A percentile compares a stretch with the other conserved stretches of the same genome.
These are phyloP conservation scores for Melanerpes formicivorus DNA, from an alignment of 2,113 vertebrate genomes.

Conservation along the genomic window DNA sequence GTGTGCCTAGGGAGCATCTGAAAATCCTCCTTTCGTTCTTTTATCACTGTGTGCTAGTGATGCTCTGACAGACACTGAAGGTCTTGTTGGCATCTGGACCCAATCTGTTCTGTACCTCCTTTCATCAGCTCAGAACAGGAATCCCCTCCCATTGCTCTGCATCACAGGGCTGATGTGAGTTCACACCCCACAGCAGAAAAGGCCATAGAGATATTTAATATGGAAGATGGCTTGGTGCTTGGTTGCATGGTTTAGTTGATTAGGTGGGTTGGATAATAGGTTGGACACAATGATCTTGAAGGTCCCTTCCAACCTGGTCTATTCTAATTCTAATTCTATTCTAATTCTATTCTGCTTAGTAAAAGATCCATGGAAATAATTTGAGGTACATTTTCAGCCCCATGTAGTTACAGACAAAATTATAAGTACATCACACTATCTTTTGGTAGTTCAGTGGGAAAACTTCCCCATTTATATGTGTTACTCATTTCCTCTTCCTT, in stretches of 20 bases:
- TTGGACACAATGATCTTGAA: too few relatives aligned
- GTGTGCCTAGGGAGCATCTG: fast-evolving
- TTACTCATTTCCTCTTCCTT: constrained; percentile 68
- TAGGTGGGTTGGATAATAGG: too few relatives aligned
- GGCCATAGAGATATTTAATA: fast-evolving
- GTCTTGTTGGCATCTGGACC: neutral
- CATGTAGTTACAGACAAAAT: neutral
- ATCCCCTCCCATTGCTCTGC: fast-evolving
- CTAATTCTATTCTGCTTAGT: neutral
- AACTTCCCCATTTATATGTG: constrained; percentile 4
- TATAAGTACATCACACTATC: neutral
- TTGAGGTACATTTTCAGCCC: neutral
- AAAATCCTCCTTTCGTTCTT: neutral
- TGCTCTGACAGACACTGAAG: neutral
- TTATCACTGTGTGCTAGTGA: fast-evolving
- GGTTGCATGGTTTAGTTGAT: too few relatives aligned
- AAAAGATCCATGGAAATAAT: neutral
- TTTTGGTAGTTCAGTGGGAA: constrained; percentile 5
- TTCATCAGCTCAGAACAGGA: neutral
- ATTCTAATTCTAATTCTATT: too few relatives aligned
- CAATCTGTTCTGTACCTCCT: neutral
- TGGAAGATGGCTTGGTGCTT: neutral
- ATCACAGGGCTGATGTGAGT: too few relatives aligned
- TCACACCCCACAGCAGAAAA: neutral
- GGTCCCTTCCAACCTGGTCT: too few relatives aligned